These are phyloP conservation scores for Drosophila affinis DNA, from an alignment of 2,888 invertebrate genomes.

Conservation along the genomic window DNA sequence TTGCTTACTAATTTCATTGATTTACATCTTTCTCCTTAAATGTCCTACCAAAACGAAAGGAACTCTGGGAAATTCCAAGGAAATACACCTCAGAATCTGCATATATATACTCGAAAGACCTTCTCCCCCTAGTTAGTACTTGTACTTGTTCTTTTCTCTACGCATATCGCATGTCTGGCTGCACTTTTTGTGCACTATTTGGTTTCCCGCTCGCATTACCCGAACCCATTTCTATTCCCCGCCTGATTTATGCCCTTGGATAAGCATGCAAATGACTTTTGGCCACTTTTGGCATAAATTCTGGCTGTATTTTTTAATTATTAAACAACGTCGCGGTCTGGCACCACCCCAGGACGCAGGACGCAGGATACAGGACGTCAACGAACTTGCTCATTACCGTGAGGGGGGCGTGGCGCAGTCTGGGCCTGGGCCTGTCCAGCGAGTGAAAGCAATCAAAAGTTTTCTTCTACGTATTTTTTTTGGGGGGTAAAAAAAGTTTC, in stretches of 20 bases:
- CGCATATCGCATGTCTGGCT: slow-evolving; percentile 66
- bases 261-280: slow-evolving; percentile 69
- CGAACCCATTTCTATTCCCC: slow-evolving; percentile 1
- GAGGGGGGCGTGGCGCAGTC: background rate
- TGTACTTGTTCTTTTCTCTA: background rate
- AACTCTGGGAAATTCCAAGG: background rate
- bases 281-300: slow-evolving; percentile 29
- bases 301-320: slow-evolving; percentile 58
- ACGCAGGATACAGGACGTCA: slow-evolving; percentile 32
- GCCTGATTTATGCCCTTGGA: slow-evolving; percentile 46
- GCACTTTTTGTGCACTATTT: slow-evolving; percentile 69
- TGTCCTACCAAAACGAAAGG: background rate
- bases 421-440: background rate
- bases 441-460: slow-evolving; percentile 49
- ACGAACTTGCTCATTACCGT: slow-evolving; percentile 63
- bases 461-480: slow-evolving; percentile 15
- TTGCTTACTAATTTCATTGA: background rate
- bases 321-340: slow-evolving; percentile 53
- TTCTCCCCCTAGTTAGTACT: background rate
- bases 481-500: slow-evolving; percentile 23
- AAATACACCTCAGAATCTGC: background rate
- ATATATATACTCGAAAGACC: background rate
- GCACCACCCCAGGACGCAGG: slow-evolving; percentile 11
- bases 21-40: background rate
- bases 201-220: background rate